These are phyloP conservation scores for Sebastes vulpes DNA, from an alignment of 2,797 vertebrate species.

Conservation along the genomic window DNA sequence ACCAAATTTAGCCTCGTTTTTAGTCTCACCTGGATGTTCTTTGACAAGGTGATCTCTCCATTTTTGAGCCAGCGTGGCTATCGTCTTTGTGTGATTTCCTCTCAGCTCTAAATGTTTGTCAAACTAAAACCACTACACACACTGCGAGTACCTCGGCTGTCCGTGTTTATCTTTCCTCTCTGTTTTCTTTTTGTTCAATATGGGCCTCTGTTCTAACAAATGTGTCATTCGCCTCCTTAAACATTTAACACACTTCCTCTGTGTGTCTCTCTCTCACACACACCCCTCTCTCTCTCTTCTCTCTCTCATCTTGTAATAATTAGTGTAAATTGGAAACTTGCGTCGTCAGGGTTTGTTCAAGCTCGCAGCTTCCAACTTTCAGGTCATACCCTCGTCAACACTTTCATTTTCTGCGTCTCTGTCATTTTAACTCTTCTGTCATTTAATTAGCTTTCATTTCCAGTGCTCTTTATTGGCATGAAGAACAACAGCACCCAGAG, in stretches of 20 bases:
- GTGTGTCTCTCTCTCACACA: conserved; percentile 9
- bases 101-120: background rate
- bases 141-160: background rate
- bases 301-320: conserved; percentile 64
- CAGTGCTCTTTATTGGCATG: conserved; percentile 14
- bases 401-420: conserved; percentile 40
- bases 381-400: conserved; percentile 39
- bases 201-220: conserved; percentile 26
- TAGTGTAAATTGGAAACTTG: conserved; percentile 63
- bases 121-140: background rate
- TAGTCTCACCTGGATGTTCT: too few species aligned
- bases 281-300: background rate
- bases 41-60: too few species aligned
- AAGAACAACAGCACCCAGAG: background rate
- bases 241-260: conserved; percentile 18
- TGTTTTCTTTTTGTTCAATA: conserved; percentile 6
- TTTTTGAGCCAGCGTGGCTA: too few species aligned
- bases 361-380: conserved; percentile 49
- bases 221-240: conserved; percentile 23
- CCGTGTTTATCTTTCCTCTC: background rate
- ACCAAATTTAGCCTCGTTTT: too few species aligned
- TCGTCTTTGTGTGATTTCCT: background rate
- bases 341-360: conserved; percentile 44
- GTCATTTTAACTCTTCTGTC: conserved; percentile 26
- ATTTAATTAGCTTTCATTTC: conserved; percentile 32